These are phyloP conservation scores for Novumbra hubbsi DNA, from an alignment of 2,797 vertebrate genomes.

Conservation along the genomic window DNA sequence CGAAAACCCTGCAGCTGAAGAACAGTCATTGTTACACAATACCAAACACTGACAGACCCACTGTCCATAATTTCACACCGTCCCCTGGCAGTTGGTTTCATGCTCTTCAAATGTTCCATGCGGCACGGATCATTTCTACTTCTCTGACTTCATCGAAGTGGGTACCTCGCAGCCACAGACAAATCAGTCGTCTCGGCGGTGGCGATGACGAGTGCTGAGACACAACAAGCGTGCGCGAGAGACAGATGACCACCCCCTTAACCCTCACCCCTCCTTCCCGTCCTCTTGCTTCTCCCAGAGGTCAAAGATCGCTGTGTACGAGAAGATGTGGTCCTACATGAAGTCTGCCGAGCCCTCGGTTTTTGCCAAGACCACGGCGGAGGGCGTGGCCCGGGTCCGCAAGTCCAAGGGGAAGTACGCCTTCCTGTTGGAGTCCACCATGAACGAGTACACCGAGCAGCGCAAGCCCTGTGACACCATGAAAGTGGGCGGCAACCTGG, in stretches of 20 bases:
- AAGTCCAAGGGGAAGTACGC: conserved; percentile 99
- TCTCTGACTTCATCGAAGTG: neutral
- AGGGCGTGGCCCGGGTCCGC: conserved; percentile 95
- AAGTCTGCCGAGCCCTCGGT: conserved; percentile 96
- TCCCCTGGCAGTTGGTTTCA: neutral
- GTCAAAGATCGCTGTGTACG: conserved; percentile 99
- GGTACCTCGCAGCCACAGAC: neutral
- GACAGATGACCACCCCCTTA: conserved; percentile 4
- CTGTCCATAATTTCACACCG: neutral
- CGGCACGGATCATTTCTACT: neutral
- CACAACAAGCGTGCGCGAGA: neutral
- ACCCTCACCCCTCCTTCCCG: neutral
- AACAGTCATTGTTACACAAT: neutral
- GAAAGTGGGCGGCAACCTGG: conserved; percentile 99
- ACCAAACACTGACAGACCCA: neutral
- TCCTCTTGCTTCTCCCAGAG: conserved; percentile 75
- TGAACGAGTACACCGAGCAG: conserved; percentile 99
- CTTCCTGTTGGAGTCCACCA: conserved; percentile 99
- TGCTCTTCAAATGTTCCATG: neutral
- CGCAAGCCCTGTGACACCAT: conserved; percentile 99
- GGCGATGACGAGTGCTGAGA: neutral
- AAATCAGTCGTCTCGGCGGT: neutral
- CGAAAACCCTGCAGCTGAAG: neutral
- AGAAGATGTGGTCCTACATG: conserved; percentile 99
- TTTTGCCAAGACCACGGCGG: conserved; percentile 95